These are phyloP conservation scores for Orchesellides sinensis DNA, from an alignment of 2,888 invertebrate species.

Conservation along the genomic window DNA sequence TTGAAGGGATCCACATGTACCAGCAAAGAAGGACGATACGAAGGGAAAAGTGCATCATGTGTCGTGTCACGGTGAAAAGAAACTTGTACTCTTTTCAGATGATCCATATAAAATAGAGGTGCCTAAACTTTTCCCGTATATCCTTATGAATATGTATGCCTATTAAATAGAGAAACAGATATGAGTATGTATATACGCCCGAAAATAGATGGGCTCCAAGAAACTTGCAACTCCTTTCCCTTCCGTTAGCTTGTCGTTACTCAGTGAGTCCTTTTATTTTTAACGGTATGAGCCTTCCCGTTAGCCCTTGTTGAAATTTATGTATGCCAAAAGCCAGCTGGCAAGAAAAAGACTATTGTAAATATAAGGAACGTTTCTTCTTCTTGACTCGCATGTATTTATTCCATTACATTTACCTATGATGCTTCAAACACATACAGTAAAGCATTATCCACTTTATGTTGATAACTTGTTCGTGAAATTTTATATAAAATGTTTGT, in stretches of 20 bases:
- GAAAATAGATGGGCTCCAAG: background rate
- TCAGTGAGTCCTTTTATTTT: conserved; percentile 18
- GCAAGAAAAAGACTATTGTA: background rate
- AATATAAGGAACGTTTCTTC: background rate
- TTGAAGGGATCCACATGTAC: too few relatives aligned
- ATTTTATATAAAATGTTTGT: background rate
- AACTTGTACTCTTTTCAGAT: background rate
- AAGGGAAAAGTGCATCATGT: conserved; percentile 34
- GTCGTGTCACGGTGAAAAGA: background rate
- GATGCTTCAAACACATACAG: background rate
- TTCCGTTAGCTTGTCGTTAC: conserved; percentile 10
- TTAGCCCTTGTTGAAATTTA: conserved; percentile 27
- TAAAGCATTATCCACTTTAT: background rate
- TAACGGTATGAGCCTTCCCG: background rate
- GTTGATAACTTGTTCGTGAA: background rate
- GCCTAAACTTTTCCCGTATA: background rate
- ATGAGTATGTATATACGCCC: background rate
- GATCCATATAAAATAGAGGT: background rate
- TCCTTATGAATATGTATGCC: too few relatives aligned
- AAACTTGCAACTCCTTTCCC: too few relatives aligned
- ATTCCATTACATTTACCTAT: conserved; percentile 4
- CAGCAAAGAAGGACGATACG: conserved; percentile 15
- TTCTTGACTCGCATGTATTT: background rate
- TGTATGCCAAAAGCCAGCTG: conserved; percentile 63
- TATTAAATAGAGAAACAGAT: too few relatives aligned